Evolutionary conservation across 2,113 vertebrate genomes (phyloP).

Genomic region (Otus sunia): DNA sequence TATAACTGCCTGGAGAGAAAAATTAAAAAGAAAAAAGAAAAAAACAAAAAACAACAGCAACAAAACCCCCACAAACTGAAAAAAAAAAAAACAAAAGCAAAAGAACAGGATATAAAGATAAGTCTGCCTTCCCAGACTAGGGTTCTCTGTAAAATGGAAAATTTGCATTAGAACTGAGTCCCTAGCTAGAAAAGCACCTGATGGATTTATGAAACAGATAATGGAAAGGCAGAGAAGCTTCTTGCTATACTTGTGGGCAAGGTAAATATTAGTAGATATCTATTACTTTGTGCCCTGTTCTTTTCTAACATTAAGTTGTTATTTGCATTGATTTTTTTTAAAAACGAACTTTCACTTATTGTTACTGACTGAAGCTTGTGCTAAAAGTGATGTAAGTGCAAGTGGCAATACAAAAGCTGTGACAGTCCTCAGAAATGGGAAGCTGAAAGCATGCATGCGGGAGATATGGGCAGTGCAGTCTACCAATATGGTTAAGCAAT

Average conservation of each 20-base stretch:
- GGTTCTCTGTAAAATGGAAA: neutral
- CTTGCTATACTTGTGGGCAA: neutral
- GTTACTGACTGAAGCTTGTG: neutral
- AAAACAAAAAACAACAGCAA: too few species aligned
- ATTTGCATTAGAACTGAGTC: neutral
- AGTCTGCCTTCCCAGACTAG: neutral
- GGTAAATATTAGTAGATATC: neutral
- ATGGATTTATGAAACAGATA: neutral
- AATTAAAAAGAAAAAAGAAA: rapidly evolving
- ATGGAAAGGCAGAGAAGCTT: neutral
- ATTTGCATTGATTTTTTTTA: neutral
- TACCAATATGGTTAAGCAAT: too few species aligned
- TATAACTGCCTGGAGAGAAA: neutral
- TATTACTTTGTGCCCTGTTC: neutral
- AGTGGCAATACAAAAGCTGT: neutral
- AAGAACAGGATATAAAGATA: neutral
- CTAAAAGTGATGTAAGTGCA: neutral
- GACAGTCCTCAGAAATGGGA: neutral
- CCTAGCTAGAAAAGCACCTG: neutral
- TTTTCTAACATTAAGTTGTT: neutral
- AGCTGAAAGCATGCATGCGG: neutral
- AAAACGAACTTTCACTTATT: neutral
- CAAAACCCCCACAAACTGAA: too few species aligned
- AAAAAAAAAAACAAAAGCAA: too few species aligned
- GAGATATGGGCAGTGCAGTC: too few species aligned